These are phyloP conservation scores for Lates japonicus DNA, from an alignment of 2,797 vertebrate species.

Conservation along the genomic window DNA sequence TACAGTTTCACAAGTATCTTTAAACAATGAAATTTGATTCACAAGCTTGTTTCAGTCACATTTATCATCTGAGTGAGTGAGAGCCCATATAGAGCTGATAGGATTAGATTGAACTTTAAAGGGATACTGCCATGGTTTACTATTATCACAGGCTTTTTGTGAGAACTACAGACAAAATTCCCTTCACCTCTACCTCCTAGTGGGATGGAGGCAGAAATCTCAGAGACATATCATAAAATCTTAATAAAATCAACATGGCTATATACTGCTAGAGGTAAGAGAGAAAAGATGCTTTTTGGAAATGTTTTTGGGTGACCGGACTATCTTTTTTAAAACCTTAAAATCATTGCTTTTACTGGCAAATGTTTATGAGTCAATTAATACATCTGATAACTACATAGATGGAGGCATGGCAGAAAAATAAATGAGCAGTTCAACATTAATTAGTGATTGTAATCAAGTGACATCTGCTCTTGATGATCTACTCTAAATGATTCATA, in stretches of 20 bases:
- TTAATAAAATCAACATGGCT: not conserved
- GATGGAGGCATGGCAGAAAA: conserved; percentile 1
- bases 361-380: not conserved
- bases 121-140: too few species aligned
- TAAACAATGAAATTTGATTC: not conserved
- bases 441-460: conserved; percentile 20
- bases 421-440: conserved; percentile 15
- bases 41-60: not conserved
- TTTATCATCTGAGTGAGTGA: not conserved
- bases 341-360: not conserved
- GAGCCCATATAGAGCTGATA: not conserved
- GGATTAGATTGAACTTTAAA: not conserved
- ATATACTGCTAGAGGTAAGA: too few species aligned
- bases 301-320: not conserved
- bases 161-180: not conserved
- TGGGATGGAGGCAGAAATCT: too few species aligned
- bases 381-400: not conserved
- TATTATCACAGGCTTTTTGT: not conserved
- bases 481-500: conserved; percentile 13
- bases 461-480: conserved; percentile 13
- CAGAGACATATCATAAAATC: too few species aligned
- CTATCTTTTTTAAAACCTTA: not conserved
- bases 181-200: too few species aligned
- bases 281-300: not conserved
- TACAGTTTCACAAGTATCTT: not conserved